These are phyloP conservation scores for Coptotermes formosanus DNA, from an alignment of 1,140 invertebrate genomes.

Conservation along the genomic window DNA sequence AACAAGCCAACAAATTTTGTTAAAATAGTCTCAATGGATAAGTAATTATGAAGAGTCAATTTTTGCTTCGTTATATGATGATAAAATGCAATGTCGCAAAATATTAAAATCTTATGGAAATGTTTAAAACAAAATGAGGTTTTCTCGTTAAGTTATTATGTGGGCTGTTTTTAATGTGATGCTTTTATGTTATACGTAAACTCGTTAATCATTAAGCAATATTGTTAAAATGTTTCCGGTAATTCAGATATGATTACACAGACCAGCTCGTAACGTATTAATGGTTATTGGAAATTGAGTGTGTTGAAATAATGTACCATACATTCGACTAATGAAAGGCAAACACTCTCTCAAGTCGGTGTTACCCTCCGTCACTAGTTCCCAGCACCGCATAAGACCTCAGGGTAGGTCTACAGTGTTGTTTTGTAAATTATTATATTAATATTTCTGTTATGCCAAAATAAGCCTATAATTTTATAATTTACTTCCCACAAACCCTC, in stretches of 20 bases:
- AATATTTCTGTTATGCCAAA: neutral
- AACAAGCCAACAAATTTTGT: too few species aligned
- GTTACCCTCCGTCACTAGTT: neutral
- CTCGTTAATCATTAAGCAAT: neutral
- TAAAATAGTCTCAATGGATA: too few species aligned
- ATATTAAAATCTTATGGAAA: neutral
- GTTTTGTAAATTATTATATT: neutral
- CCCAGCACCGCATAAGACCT: neutral
- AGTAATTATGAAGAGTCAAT: too few species aligned
- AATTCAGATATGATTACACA: neutral
- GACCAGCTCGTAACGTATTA: neutral
- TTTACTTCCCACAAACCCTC: neutral
- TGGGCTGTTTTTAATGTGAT: neutral
- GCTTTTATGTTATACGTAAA: neutral
- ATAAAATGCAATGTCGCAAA: neutral
- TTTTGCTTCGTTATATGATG: too few species aligned
- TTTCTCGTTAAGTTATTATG: neutral
- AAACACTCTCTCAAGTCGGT: neutral
- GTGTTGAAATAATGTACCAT: neutral
- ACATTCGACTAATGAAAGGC: neutral
- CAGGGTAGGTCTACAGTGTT: neutral
- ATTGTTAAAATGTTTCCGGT: neutral
- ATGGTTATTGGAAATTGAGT: constrained; percentile 3
- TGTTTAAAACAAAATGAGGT: neutral
- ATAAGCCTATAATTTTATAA: neutral